phyloP scores from a whole-genome alignment of 2,113 vertebrate genomes.

The Gopherus evgoodei region DNA sequence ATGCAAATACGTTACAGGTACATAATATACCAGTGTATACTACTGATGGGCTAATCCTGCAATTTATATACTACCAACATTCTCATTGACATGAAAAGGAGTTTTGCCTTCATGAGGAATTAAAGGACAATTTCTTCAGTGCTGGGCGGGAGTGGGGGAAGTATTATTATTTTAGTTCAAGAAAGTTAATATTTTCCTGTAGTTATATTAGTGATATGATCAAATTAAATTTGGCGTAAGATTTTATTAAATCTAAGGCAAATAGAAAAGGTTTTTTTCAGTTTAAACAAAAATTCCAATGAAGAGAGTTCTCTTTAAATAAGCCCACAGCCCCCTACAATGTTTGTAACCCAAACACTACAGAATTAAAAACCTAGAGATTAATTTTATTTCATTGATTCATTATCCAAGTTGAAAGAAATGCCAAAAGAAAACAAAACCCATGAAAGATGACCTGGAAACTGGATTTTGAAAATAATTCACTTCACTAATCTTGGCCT shows the following conservation, averaged over 20 bases:
- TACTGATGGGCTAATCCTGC: not conserved
- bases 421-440: not conserved
- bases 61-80: not conserved
- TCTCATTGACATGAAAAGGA: not conserved
- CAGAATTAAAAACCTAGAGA: not conserved
- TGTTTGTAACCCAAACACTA: not conserved
- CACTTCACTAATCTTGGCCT: not conserved
- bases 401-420: not conserved
- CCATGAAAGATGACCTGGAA: not conserved
- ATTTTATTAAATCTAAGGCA: not conserved
- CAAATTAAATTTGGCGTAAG: not conserved
- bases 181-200: not conserved
- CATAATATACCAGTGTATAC: not conserved
- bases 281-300: not conserved
- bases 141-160: not conserved
- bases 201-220: not conserved
- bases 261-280: not conserved
- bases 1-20: not conserved
- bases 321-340: not conserved
- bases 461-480: not conserved
- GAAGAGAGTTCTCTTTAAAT: constrained; percentile 11
- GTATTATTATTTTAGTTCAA: not conserved
- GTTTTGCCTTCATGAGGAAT: not conserved
- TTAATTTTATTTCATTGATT: not conserved
- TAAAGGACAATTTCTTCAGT: not conserved